Conservation (phyloP, 2,888 invertebrate genomes). For the Trissonchulus latispiculum region DNA sequence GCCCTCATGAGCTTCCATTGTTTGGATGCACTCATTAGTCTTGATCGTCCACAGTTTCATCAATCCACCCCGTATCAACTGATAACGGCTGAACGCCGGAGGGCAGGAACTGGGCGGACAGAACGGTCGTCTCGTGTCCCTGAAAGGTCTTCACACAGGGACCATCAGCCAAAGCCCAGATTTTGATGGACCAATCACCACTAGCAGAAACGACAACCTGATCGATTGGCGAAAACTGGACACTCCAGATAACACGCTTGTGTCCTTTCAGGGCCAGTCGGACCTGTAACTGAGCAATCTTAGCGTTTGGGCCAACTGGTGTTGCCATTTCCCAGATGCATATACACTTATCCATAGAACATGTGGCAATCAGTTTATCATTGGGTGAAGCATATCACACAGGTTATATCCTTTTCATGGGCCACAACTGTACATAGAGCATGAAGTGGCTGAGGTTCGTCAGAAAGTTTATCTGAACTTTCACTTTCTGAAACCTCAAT, state of each 20-base stretch:
- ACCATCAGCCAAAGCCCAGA: slow-evolving; percentile 48
- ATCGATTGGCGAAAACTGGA: slow-evolving; percentile 85
- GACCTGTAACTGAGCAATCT: slow-evolving; percentile 49
- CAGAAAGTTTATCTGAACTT: too few relatives aligned
- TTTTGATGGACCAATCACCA: slow-evolving; percentile 47
- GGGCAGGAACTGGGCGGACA: slow-evolving; percentile 34
- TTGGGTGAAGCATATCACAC: slow-evolving; percentile 66
- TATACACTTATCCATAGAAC: slow-evolving; percentile 73
- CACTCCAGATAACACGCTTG: slow-evolving; percentile 85
- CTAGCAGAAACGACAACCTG: slow-evolving; percentile 40
- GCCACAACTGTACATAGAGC: slow-evolving; percentile 60
- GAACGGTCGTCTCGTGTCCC: slow-evolving; percentile 38
- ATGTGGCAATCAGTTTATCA: slow-evolving; percentile 61
- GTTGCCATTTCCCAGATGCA: slow-evolving; percentile 54
- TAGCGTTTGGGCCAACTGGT: not conserved
- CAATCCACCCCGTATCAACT: slow-evolving; percentile 66
- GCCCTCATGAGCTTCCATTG: slow-evolving; percentile 74
- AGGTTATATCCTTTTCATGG: slow-evolving; percentile 84
- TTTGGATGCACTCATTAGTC: slow-evolving; percentile 69
- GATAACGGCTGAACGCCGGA: slow-evolving; percentile 36
- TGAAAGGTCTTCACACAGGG: slow-evolving; percentile 33
- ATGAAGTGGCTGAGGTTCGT: slow-evolving; percentile 1
- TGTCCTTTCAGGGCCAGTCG: too few relatives aligned
- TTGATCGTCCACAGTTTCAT: slow-evolving; percentile 87
- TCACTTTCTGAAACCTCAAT: too few relatives aligned